phyloP scores from a whole-genome alignment of 1,140 invertebrate species.

The Phthorimaea operculella region DNA sequence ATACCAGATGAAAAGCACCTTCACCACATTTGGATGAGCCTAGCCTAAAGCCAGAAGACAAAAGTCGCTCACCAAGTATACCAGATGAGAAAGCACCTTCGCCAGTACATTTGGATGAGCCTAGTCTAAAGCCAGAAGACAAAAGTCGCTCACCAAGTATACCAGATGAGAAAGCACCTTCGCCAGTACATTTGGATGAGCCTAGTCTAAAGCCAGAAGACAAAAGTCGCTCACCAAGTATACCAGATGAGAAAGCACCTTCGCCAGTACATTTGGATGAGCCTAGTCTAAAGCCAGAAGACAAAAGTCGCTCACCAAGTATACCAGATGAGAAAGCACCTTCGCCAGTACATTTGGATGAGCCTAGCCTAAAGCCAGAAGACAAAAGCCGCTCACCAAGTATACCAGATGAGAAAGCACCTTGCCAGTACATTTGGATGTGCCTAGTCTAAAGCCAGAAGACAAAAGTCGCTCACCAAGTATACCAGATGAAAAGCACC shows the following conservation, averaged over 20 bases:
- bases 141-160: neutral
- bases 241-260: too few species aligned
- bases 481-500: too few species aligned
- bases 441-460: too few species aligned
- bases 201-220: too few species aligned
- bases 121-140: neutral
- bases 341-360: neutral
- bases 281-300: neutral
- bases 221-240: too few species aligned
- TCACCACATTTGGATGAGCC: too few species aligned
- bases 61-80: neutral
- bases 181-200: too few species aligned
- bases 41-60: too few species aligned
- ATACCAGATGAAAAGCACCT: too few species aligned
- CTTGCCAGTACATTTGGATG: neutral
- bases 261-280: too few species aligned
- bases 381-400: neutral
- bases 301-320: too few species aligned
- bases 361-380: neutral
- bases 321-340: neutral
- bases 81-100: neutral
- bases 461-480: too few species aligned
- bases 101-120: neutral
- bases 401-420: slow-evolving; percentile 5
- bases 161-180: slow-evolving; percentile 5